Evolutionary conservation across 2,113 vertebrate species (phyloP).

Genomic region (Hucho hucho): DNA sequence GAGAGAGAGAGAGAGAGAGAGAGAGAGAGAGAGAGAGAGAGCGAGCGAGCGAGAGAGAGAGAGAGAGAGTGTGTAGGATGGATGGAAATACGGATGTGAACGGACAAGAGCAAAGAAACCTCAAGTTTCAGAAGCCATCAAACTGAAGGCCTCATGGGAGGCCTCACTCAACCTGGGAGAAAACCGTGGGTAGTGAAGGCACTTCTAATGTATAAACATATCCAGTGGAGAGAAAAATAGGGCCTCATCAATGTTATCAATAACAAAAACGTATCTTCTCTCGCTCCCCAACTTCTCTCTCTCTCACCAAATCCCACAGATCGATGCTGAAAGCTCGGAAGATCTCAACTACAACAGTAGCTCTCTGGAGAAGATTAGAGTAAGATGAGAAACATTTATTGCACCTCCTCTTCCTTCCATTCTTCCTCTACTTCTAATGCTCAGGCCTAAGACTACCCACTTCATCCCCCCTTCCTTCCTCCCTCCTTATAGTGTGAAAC

Average conservation of each 20-base stretch:
- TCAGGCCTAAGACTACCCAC: slow-evolving; percentile 44
- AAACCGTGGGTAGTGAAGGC: too few species aligned
- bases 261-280: background rate
- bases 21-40: too few species aligned
- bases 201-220: too few species aligned
- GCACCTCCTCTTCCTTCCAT: slow-evolving; percentile 35
- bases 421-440: background rate
- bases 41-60: too few species aligned
- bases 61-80: too few species aligned
- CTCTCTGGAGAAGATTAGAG: slow-evolving; percentile 66
- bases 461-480: slow-evolving; percentile 15
- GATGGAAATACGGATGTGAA: too few species aligned
- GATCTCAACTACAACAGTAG: slow-evolving; percentile 60
- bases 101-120: too few species aligned
- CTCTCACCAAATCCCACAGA: slow-evolving; percentile 56
- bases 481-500: slow-evolving; percentile 46
- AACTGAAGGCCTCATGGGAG: too few species aligned
- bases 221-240: too few species aligned
- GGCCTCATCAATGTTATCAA: background rate
- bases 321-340: slow-evolving; percentile 60
- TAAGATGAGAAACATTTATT: slow-evolving; percentile 45
- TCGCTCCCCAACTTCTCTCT: slow-evolving; percentile 45
- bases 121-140: too few species aligned
- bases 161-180: too few species aligned
- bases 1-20: too few species aligned